Evolutionary conservation across 1,140 invertebrate genomes (phyloP).

Genomic region (Linepithema humile): DNA sequence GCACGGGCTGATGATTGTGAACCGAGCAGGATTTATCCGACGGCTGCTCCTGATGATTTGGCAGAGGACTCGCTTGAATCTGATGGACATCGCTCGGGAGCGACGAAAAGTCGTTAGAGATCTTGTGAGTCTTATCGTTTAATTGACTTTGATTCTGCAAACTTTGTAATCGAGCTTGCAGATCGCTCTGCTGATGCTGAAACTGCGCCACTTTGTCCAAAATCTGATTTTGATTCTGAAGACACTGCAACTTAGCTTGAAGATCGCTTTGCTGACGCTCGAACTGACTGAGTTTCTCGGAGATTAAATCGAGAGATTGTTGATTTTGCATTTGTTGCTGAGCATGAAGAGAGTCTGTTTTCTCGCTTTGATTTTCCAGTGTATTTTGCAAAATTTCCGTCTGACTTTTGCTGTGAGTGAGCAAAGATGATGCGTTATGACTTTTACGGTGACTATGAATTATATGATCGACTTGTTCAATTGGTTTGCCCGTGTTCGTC

Average conservation of each 20-base stretch:
- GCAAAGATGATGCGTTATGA: constrained; percentile 70
- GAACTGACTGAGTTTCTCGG: constrained; percentile 81
- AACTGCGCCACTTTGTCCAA: constrained; percentile 82
- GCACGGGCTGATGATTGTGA: constrained; percentile 60
- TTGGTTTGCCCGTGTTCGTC: constrained; percentile 66
- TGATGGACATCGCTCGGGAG: constrained; percentile 71
- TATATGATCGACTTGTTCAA: constrained; percentile 81
- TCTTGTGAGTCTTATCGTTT: constrained; percentile 75
- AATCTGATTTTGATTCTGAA: constrained; percentile 83
- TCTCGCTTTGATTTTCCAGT: constrained; percentile 70
- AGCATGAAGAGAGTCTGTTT: constrained; percentile 55
- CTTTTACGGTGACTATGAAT: constrained; percentile 82
- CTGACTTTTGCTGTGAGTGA: constrained; percentile 79
- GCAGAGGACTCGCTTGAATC: constrained; percentile 65
- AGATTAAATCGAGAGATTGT: constrained; percentile 80
- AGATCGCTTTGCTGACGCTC: constrained; percentile 82
- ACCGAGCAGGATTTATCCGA: constrained; percentile 57
- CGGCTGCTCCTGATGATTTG: constrained; percentile 72
- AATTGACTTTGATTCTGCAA: constrained; percentile 76
- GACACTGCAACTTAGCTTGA: constrained; percentile 80
- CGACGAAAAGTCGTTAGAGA: constrained; percentile 65
- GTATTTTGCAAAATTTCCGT: constrained; percentile 74
- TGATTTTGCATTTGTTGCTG: constrained; percentile 79
- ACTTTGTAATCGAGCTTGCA: constrained; percentile 78
- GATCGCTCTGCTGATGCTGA: constrained; percentile 79